These are phyloP conservation scores for Aleadryas rufinucha DNA, from an alignment of 2,113 vertebrate species.

Conservation along the genomic window DNA sequence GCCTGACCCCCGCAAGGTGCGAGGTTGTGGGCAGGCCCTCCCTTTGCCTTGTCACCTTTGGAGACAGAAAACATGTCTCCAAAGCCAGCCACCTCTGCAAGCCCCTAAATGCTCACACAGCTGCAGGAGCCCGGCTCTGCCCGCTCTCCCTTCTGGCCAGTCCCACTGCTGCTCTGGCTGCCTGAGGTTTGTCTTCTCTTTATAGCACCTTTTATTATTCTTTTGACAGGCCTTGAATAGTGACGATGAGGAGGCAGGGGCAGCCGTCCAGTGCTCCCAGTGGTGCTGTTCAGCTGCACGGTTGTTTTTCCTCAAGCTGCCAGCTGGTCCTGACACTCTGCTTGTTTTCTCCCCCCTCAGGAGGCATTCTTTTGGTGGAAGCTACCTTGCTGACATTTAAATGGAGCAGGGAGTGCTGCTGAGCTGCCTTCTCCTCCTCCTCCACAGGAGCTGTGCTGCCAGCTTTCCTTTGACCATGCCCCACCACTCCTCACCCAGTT, in stretches of 20 bases:
- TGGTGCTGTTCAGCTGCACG: constrained; percentile 9
- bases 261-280: constrained; percentile 1
- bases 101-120: neutral
- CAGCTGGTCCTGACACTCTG: constrained; percentile 49
- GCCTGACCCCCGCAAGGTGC: neutral
- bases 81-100: neutral
- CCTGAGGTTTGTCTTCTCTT: constrained; percentile 44
- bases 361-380: constrained; percentile 43
- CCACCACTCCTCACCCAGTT: neutral
- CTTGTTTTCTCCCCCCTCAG: constrained; percentile 27
- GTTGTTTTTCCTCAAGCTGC: constrained; percentile 57
- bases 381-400: constrained; percentile 14
- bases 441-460: neutral
- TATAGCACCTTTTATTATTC: constrained; percentile 50
- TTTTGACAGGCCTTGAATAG: constrained; percentile 43
- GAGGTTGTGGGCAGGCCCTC: neutral
- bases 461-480: neutral
- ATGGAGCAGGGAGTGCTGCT: neutral
- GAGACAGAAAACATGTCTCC: constrained; percentile 3
- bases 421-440: neutral
- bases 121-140: neutral
- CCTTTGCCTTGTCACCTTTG: neutral
- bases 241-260: constrained; percentile 25
- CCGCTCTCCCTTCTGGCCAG: neutral
- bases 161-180: neutral